Base-by-base conservation (phyloP, 37 sponge, comb jelly and placozoan genomes). In the Trichoplax adhaerens region DNA sequence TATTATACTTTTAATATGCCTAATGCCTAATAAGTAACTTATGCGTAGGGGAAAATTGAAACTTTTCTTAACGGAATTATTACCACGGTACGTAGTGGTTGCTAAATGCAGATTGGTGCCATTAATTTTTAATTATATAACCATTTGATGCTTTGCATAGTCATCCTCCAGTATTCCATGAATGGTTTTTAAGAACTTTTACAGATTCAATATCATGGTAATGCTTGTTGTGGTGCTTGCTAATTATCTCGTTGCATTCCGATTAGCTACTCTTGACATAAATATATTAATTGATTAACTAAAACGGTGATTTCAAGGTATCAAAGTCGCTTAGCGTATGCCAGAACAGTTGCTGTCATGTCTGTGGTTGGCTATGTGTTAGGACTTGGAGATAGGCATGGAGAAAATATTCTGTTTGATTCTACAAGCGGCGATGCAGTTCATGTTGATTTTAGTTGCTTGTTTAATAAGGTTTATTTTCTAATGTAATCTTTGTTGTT, bases 401-500 rank as follows among this genome's bases (percentile, higher is more conserved):
- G 87, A 10, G 94, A 94, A 80, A 94, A 94, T 77, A 83, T 94
- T 46, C 73, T 94, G 62, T 83, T 89, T 77, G 94, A 94, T 68
- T 88, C 83, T 2, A 86, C 84, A 64, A 84, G 10, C 73, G 94
- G 94, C 47, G 94, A 94, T 72, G 76, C 76, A 51, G 82, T 94
- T 3, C 94, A 94, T 83, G 94, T 94, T 54, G 94, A 94, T 71
- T 94, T 94, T 75, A 84, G 85, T 82, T 94, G 91, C 55, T 83
- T 94, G 48, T 94, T 94, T 70, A 83, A 86, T 59, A 78, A 56
- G n/a, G 81, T 47, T 5, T 10, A 53, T 65, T 56, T 74, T 5
- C 8, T 64, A 55, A 3, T 49, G 29, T 68, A 4, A 57, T 5
- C 5, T 4, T 70, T 70, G 4, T 5, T 70, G 8, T 5, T 10